Evolutionary conservation across 2,888 invertebrate genomes (phyloP).

Genomic region (Uropetala carovei): DNA sequence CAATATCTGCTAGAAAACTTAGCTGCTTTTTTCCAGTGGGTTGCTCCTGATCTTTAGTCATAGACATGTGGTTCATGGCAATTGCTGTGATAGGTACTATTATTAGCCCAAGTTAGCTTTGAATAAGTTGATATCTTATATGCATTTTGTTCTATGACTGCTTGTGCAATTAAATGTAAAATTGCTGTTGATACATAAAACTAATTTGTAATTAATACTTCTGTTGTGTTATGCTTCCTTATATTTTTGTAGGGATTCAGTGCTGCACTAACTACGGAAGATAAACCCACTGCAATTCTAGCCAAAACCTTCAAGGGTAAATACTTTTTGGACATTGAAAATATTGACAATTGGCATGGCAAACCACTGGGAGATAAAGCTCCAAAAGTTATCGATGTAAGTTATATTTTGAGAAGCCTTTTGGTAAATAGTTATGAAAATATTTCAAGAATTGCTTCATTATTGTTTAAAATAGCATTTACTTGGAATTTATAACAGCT

Average conservation of each 20-base stretch:
- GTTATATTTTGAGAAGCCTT: not conserved
- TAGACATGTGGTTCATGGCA: not conserved
- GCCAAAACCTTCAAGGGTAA: conserved; percentile 98
- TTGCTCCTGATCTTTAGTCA: no score
- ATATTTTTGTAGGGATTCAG: conserved; percentile 82
- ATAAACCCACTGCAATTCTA: conserved; percentile 93
- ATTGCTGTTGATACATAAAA: not conserved
- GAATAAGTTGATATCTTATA: not conserved
- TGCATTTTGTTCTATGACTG: not conserved
- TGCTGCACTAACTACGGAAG: conserved; percentile 84
- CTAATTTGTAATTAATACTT: not conserved
- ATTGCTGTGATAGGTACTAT: not conserved
- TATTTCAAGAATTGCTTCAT: no score
- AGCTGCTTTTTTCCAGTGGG: no score
- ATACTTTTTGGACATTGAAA: conserved; percentile 92
- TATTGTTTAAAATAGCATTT: no score
- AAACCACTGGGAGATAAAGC: conserved; percentile 93
- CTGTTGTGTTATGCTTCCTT: not conserved
- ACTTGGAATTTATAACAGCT: no score
- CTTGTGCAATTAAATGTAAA: not conserved
- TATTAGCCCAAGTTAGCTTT: not conserved
- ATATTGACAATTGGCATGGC: conserved; percentile 98
- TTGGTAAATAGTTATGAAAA: not conserved
- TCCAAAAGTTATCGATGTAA: conserved; percentile 81
- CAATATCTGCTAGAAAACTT: no score